Evolutionary conservation across 2,888 invertebrate genomes (phyloP), one percentile per base, ranked within the genome.

Genomic region (Chouioia cunea): DNA sequence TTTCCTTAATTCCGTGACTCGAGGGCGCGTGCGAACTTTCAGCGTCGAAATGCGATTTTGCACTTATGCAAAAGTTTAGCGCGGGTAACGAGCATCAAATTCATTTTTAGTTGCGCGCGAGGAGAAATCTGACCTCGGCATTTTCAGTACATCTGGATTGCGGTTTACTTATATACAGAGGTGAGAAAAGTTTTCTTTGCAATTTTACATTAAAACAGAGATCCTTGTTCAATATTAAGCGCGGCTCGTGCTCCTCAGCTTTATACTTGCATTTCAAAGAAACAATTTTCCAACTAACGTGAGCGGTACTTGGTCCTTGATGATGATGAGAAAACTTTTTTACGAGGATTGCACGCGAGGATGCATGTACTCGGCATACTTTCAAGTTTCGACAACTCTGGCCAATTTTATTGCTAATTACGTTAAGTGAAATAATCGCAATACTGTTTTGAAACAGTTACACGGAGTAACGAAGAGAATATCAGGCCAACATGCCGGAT

Each of bases 11-110:
- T 54, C 2, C 23, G n/a, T n/a, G n/a, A n/a, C 36, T 12, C 22
- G 54, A 10, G 15, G 54, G 46, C 14, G 18, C 15, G 59, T 16
- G 50, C 4, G 27, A 50, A 50, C n/a, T 44, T 58, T 58, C 22
- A 2, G 46, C 2, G 48, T 23, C 22, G 50, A 48, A 67, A 60
- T 60, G 60, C 36, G 67, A 60, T 59, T 60, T 67, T 16, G 59
- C 53, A 47, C 60, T 63, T 62, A 47, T 50, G 50, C 50, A 50
- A 48, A 4, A 18, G 16, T 20, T 50, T 16, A n/a, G n/a, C 18
- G 16, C 6, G 16, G 8, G 48, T 18, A 20, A 18, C 50, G 50
- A 36, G 10, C 6, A 12, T 36, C 10, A 44, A 12, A 20, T 36
- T 60, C 15, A 12, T 16, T 16, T 27, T 60, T 20, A 50, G 50